Conservation (phyloP, 2,888 invertebrate genomes). For the Pristionchus fissidentatus region DNA sequence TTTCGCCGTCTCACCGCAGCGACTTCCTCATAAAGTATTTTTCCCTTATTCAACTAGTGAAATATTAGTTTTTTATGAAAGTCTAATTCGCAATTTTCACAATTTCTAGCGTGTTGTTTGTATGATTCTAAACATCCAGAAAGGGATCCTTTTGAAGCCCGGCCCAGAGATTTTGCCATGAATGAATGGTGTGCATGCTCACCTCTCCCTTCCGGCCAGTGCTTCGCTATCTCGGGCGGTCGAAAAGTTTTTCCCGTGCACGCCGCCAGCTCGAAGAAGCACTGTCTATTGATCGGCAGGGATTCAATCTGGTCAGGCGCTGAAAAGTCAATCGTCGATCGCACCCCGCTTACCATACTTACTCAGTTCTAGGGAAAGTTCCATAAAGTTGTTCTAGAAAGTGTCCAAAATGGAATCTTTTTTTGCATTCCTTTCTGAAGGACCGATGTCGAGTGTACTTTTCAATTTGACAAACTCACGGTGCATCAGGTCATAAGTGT, state of each 20-base stretch:
- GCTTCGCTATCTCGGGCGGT: not conserved
- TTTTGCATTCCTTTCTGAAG: no score
- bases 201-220: conserved; percentile 12
- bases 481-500: conserved; percentile 7
- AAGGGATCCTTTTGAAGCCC: not conserved
- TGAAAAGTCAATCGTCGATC: conserved; percentile 1
- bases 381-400: not conserved
- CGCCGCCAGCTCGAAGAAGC: not conserved
- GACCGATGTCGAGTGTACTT: no score
- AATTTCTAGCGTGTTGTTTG: no score
- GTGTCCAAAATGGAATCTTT: not conserved
- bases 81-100: no score
- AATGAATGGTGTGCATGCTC: not conserved
- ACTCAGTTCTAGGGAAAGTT: not conserved
- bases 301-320: not conserved
- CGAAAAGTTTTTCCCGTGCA: not conserved
- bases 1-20: no score
- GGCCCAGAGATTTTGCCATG: not conserved
- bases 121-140: no score
- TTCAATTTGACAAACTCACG: not conserved
- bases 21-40: no score
- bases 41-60: no score
- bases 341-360: not conserved
- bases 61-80: no score
- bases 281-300: not conserved